phyloP scores from a whole-genome alignment of 2,888 invertebrate species.

The Leptodirus hochenwartii region DNA sequence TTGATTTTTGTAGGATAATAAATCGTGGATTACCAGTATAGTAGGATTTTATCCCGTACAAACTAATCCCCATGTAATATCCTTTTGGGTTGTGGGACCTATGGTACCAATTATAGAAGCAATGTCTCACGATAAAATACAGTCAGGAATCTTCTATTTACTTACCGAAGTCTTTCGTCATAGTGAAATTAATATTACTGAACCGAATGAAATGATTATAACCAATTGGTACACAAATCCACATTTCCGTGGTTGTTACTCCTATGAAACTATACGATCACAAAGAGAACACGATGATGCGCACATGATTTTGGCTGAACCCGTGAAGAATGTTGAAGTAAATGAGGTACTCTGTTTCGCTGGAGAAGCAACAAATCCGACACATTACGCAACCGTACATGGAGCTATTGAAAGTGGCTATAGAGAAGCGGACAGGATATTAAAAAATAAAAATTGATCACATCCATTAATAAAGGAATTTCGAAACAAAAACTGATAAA shows the following conservation, averaged over 20 bases:
- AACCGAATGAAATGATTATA: constrained; percentile 21
- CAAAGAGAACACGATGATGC: no score
- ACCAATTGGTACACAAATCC: no score
- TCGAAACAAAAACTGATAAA: no score
- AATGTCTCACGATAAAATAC: constrained; percentile 32
- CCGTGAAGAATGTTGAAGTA: no score
- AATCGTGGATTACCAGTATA: constrained; percentile 38
- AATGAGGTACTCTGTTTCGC: no score
- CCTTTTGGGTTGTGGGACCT: constrained; percentile 46
- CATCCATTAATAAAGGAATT: no score
- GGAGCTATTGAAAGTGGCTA: constrained; percentile 28
- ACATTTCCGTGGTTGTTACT: no score
- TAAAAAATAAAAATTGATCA: no score
- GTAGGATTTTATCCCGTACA: constrained; percentile 41
- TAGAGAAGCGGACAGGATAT: constrained; percentile 25
- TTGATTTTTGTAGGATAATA: constrained; percentile 17
- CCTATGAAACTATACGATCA: no score
- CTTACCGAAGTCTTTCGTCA: constrained; percentile 33
- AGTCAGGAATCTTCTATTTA: constrained; percentile 28
- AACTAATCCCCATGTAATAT: constrained; percentile 39
- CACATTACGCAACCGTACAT: constrained; percentile 28
- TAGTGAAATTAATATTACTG: constrained; percentile 28
- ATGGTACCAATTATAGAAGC: constrained; percentile 43
- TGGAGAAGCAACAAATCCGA: constrained; percentile 30
- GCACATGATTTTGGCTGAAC: no score